Evolutionary conservation across 2,113 vertebrate species (phyloP).

Genomic region (Clupea harengus): DNA sequence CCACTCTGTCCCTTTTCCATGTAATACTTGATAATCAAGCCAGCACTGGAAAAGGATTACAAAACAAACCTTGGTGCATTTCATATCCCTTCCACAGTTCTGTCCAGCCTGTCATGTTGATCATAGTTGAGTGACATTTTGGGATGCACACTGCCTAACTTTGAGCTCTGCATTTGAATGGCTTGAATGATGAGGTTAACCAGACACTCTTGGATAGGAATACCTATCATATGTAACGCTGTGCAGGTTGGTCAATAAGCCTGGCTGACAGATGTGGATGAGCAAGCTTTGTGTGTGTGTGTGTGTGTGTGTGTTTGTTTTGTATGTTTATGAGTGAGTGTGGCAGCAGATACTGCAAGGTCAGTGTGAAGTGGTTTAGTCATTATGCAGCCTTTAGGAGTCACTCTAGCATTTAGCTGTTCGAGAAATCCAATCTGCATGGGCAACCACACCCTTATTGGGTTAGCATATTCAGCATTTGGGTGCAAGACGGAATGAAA

Average conservation of each 20-base stretch:
- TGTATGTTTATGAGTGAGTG: not conserved
- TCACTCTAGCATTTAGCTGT: not conserved
- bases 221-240: not conserved
- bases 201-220: not conserved
- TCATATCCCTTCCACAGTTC: no score
- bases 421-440: not conserved
- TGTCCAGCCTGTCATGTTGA: no score
- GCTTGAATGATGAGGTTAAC: no score
- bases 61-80: no score
- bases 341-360: not conserved
- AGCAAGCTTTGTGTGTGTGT: slow-evolving; percentile 1
- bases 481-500: not conserved
- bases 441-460: not conserved
- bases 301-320: not conserved
- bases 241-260: not conserved
- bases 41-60: no score
- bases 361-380: not conserved
- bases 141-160: not conserved
- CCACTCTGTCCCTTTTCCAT: no score
- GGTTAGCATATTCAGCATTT: not conserved
- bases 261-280: no score
- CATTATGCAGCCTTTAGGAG: not conserved
- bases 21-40: no score
- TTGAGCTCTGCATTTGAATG: no score
- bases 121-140: no score